A percentile compares a stretch with the other conserved stretches of the same genome.
Conservation (phyloP, 2,113 vertebrate genomes). For the Hippopotamus amphibius region DNA sequence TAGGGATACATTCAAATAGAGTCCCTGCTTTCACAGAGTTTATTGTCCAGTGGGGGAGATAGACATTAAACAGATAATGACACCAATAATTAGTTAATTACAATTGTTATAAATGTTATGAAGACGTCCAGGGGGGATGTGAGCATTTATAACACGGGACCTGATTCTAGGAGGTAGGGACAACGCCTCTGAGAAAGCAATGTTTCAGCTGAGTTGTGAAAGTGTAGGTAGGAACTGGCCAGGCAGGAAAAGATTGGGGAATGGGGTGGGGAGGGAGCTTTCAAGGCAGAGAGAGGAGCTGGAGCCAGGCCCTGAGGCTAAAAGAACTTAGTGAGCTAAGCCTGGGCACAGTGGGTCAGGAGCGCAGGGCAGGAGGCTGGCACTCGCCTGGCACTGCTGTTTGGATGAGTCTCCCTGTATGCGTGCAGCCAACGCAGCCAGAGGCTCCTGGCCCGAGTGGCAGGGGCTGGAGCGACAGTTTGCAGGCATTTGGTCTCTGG, state of each 20-base stretch:
- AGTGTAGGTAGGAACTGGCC: background rate
- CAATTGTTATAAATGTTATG: slow-evolving; percentile 80
- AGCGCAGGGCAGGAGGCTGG: background rate
- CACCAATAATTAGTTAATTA: slow-evolving; percentile 81
- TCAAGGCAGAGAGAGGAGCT: background rate
- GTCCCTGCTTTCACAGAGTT: slow-evolving; percentile 54
- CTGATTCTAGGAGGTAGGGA: background rate
- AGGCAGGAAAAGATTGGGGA: background rate
- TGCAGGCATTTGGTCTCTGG: slow-evolving; percentile 20
- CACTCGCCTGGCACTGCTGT: background rate
- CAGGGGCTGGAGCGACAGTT: background rate
- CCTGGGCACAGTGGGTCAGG: background rate
- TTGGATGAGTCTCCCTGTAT: background rate
- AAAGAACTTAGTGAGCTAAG: background rate
- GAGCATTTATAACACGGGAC: slow-evolving; percentile 46
- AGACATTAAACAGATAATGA: slow-evolving; percentile 81
- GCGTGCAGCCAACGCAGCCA: background rate
- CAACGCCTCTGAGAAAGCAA: background rate
- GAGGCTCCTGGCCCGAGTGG: background rate
- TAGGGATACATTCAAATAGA: slow-evolving; percentile 44
- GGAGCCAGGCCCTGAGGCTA: background rate
- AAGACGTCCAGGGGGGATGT: slow-evolving; percentile 66
- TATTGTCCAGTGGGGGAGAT: slow-evolving; percentile 78
- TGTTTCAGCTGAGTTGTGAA: background rate
- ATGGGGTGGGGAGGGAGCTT: background rate